A percentile compares a stretch with the other conserved stretches of the same genome.
Conservation (phyloP, 2,888 invertebrate genomes). For the Steinernema hermaphroditum region DNA sequence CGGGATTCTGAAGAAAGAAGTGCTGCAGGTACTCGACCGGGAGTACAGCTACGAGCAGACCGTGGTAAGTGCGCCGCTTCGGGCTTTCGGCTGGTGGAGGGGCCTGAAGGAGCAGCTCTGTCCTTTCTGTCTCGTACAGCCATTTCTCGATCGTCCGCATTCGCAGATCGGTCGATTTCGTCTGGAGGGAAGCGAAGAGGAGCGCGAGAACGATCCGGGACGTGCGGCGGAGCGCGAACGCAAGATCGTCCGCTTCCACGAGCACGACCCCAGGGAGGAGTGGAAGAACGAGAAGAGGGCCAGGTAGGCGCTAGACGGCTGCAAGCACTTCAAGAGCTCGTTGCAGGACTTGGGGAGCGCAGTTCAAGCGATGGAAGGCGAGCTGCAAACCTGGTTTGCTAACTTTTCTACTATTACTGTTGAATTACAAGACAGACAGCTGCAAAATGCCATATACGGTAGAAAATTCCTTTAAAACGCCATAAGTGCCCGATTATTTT, state of each 20-base stretch:
- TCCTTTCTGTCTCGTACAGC: neutral
- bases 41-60: conserved; percentile 49
- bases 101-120: neutral
- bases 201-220: conserved; percentile 1
- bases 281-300: conserved; percentile 48
- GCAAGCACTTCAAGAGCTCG: no score
- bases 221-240: neutral
- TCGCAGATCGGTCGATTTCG: conserved; percentile 22
- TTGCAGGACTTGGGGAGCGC: conserved; percentile 38
- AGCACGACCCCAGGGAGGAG: conserved; percentile 46
- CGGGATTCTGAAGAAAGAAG: conserved; percentile 39
- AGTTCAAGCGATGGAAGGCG: conserved; percentile 36
- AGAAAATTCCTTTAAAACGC: no score
- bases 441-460: no score
- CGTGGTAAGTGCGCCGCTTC: conserved; percentile 41
- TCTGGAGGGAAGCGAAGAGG: conserved; percentile 13
- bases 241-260: conserved; percentile 48
- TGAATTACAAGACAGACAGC: no score
- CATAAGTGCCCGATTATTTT: no score
- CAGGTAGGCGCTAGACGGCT: neutral
- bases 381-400: conserved; percentile 33
- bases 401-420: neutral
- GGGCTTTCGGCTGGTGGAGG: neutral
- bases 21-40: conserved; percentile 42
- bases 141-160: conserved; percentile 21